phyloP scores from a whole-genome alignment of 2,888 invertebrate genomes.

The Frankliniella fusca region DNA sequence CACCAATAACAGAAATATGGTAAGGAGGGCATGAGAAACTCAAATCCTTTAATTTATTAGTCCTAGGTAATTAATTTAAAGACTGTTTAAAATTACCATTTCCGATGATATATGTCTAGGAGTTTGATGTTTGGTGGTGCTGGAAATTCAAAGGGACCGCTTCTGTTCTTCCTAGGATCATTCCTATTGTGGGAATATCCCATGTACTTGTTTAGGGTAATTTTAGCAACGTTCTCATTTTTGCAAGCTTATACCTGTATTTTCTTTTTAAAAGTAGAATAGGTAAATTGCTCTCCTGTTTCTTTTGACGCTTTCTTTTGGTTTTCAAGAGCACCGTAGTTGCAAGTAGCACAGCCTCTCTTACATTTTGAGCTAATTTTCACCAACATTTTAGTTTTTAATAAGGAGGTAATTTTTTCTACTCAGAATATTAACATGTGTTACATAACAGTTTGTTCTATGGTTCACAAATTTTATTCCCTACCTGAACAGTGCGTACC shows the following conservation, averaged over 20 bases:
- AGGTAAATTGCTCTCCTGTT: slow-evolving; percentile 1
- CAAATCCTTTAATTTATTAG: background rate
- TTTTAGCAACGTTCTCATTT: slow-evolving; percentile 38
- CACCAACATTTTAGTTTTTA: no score
- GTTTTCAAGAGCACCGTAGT: background rate
- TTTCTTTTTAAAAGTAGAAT: background rate
- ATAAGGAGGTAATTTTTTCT: no score
- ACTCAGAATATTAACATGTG: no score
- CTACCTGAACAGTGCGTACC: slow-evolving; percentile 67
- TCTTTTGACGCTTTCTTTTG: slow-evolving; percentile 7
- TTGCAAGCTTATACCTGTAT: background rate
- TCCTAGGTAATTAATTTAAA: background rate
- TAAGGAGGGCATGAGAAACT: slow-evolving; percentile 41
- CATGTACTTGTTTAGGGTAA: slow-evolving; percentile 82
- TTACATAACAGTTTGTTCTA: no score
- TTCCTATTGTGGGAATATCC: slow-evolving; percentile 89
- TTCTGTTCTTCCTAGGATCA: slow-evolving; percentile 78
- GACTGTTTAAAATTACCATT: background rate
- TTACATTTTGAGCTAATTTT: no score
- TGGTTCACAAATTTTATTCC: no score
- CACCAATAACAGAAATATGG: slow-evolving; percentile 81
- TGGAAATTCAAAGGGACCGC: slow-evolving; percentile 83
- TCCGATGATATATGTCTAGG: slow-evolving; percentile 48
- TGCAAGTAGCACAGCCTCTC: background rate
- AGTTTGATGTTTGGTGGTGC: slow-evolving; percentile 84